These are phyloP conservation scores for Antheraea mylitta DNA, from an alignment of 1,140 invertebrate species.

Conservation along the genomic window DNA sequence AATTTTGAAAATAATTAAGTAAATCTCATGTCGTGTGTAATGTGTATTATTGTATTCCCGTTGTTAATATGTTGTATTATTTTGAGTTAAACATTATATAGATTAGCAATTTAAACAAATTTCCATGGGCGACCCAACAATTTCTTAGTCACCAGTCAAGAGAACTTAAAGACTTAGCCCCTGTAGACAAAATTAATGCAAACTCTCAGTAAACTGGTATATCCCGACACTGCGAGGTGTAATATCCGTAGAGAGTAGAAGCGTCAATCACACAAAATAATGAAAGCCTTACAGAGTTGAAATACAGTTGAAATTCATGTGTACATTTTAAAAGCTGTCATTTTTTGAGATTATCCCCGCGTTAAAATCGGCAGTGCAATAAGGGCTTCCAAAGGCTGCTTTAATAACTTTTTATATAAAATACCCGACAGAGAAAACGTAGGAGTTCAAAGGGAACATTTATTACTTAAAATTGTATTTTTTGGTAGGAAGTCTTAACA, in stretches of 20 bases:
- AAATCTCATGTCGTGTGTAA: too few relatives aligned
- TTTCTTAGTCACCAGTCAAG: not conserved
- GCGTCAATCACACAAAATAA: not conserved
- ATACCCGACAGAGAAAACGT: not conserved
- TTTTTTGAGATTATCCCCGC: constrained; percentile 13
- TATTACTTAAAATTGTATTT: not conserved
- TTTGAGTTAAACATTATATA: not conserved
- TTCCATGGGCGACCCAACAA: not conserved
- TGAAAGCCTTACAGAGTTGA: not conserved
- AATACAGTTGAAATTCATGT: not conserved
- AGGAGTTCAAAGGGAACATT: constrained; percentile 3
- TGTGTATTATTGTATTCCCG: too few relatives aligned
- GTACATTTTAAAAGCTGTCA: constrained; percentile 1
- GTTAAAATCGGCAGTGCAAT: constrained; percentile 14
- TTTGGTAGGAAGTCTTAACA: not conserved
- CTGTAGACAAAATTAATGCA: constrained; percentile 13
- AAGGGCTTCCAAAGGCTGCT: constrained; percentile 7
- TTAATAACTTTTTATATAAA: constrained; percentile 10
- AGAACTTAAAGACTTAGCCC: not conserved
- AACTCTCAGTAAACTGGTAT: constrained; percentile 10
- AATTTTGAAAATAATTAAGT: too few relatives aligned
- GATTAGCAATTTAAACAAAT: not conserved
- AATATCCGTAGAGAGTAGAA: constrained; percentile 8
- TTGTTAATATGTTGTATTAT: too few relatives aligned
- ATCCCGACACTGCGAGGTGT: constrained; percentile 9